These are phyloP conservation scores for Lasioglossum vierecki DNA, from an alignment of 2,888 invertebrate genomes.

Conservation along the genomic window DNA sequence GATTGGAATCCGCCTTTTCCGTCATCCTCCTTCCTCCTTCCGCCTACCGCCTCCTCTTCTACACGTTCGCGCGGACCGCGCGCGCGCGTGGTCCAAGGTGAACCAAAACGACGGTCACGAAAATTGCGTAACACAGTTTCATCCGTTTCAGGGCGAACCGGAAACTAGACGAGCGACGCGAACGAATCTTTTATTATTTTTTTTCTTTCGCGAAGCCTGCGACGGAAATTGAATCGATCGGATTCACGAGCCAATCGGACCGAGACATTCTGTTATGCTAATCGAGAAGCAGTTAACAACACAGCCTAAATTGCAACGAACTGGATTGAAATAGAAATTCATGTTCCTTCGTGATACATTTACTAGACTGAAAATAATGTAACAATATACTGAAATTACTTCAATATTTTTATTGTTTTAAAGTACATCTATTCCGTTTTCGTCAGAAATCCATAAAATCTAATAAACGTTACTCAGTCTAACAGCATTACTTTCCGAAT, in stretches of 20 bases:
- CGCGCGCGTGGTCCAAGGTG: slow-evolving; percentile 26
- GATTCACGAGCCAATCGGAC: slow-evolving; percentile 10
- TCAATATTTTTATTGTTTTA: too few species aligned
- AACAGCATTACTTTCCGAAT: too few species aligned
- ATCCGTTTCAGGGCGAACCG: slow-evolving; percentile 23
- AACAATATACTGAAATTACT: too few species aligned
- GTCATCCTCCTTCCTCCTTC: too few species aligned
- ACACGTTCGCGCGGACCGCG: background rate
- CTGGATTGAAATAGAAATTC: too few species aligned
- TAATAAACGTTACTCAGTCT: too few species aligned
- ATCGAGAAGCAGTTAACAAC: slow-evolving; percentile 6
- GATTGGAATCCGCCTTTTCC: background rate
- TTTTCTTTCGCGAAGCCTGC: background rate
- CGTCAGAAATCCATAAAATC: too few species aligned
- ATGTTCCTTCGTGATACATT: too few species aligned
- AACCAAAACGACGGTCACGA: slow-evolving; percentile 18
- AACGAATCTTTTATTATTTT: slow-evolving; percentile 3
- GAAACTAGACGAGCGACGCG: slow-evolving; percentile 38
- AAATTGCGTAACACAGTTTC: slow-evolving; percentile 44
- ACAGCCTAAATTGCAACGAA: too few species aligned
- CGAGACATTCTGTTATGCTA: slow-evolving; percentile 17
- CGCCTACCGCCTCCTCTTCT: background rate
- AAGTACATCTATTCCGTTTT: too few species aligned
- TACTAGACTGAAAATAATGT: too few species aligned
- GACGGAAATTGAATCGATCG: slow-evolving; percentile 42